Evolutionary conservation across 2,113 vertebrate species (phyloP).

Genomic region (Percina caprodes): DNA sequence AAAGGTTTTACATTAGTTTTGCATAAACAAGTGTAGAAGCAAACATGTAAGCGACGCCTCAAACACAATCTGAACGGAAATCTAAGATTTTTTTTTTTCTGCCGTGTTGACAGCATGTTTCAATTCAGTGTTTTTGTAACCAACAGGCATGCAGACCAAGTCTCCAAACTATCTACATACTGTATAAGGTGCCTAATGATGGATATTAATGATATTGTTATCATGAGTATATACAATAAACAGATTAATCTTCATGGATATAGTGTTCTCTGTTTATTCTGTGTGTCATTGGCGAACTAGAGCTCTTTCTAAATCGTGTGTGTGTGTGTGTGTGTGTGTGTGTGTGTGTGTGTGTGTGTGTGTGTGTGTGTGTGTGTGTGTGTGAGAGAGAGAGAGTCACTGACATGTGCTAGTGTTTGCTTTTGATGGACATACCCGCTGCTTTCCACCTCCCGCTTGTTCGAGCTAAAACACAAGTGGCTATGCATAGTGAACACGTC

Average conservation of each 20-base stretch:
- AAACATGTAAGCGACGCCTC: conserved; percentile 12
- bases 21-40: conserved; percentile 28
- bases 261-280: conserved; percentile 38
- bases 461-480: too few relatives aligned
- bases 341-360: not conserved
- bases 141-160: conserved; percentile 69
- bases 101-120: conserved; percentile 64
- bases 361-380: not conserved
- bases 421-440: too few relatives aligned
- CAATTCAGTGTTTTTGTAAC: conserved; percentile 62
- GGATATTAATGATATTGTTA: conserved; percentile 69
- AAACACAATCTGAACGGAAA: conserved; percentile 25
- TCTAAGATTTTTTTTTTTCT: conserved; percentile 9
- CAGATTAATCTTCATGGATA: conserved; percentile 46
- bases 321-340: not conserved
- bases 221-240: conserved; percentile 73
- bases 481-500: too few relatives aligned
- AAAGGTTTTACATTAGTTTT: conserved; percentile 31
- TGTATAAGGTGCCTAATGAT: conserved; percentile 77
- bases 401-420: too few relatives aligned
- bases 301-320: not conserved
- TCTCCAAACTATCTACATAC: conserved; percentile 60
- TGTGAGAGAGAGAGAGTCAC: too few relatives aligned
- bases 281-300: too few relatives aligned
- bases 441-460: too few relatives aligned